Conservation (phyloP, 2,113 vertebrate genomes). For the Burhinus bistriatus region DNA sequence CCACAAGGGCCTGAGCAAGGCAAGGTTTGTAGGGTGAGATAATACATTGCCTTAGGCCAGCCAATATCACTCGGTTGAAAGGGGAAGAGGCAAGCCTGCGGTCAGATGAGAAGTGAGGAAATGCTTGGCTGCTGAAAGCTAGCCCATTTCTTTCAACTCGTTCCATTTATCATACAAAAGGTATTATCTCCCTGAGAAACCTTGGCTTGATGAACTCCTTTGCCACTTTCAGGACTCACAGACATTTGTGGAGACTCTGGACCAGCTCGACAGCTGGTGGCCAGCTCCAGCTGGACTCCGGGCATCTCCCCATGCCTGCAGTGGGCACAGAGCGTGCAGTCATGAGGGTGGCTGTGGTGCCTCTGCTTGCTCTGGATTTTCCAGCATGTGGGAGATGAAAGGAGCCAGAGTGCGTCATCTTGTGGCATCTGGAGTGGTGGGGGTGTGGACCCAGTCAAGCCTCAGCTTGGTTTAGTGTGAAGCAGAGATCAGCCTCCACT, state of each 20-base stretch:
- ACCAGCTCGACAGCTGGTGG: background rate
- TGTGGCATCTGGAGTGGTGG: background rate
- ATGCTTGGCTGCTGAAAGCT: background rate
- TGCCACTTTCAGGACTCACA: background rate
- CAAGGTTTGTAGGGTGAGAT: background rate
- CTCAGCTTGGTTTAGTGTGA: background rate
- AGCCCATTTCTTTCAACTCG: background rate
- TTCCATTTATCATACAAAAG: background rate
- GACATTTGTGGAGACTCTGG: background rate
- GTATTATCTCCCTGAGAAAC: background rate
- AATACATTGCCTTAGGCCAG: background rate
- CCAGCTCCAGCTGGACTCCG: background rate
- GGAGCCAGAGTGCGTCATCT: background rate
- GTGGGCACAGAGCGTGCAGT: background rate
- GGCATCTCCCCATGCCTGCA: background rate
- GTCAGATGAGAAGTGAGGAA: constrained; percentile 14
- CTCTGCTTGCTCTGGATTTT: background rate
- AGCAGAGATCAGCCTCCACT: background rate
- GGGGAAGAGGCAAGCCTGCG: background rate
- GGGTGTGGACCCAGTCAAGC: background rate
- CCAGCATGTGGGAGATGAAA: background rate
- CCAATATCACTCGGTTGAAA: background rate
- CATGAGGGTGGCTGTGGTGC: background rate
- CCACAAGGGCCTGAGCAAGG: background rate
- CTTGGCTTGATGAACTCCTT: background rate